Percentiles rank a stretch among this genome's conserved stretches.
Conservation (phyloP, 1,140 invertebrate species). For the Conus ventricosus region DNA sequence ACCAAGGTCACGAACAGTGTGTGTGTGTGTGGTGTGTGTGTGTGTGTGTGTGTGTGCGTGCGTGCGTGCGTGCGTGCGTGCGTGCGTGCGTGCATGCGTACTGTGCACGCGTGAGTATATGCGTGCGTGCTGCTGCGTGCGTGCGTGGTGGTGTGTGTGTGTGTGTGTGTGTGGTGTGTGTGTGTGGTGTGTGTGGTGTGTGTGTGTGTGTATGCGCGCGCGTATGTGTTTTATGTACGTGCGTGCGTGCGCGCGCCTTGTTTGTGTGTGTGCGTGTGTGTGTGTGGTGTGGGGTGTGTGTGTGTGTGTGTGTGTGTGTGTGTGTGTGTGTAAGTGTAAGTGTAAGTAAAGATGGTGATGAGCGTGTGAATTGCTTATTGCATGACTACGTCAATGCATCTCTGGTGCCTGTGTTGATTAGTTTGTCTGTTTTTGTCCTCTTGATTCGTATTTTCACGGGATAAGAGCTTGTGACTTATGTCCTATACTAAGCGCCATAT, state of each 20-base stretch:
- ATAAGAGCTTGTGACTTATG: too few species aligned
- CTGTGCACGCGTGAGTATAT: too few species aligned
- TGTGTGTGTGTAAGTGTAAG: not conserved
- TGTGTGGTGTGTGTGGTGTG: not conserved
- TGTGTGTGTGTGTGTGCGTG: not conserved
- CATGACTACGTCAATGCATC: too few species aligned
- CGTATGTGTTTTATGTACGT: not conserved
- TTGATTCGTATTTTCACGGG: too few species aligned
- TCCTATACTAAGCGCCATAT: too few species aligned
- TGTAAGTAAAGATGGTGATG: not conserved
- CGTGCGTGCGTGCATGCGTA: too few species aligned
- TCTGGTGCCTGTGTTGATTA: too few species aligned
- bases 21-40: too few species aligned
- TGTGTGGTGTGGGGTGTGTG: not conserved
- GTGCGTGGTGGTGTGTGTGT: not conserved
- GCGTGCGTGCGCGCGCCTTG: not conserved
- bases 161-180: not conserved
- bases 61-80: not conserved
- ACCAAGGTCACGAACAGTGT: too few species aligned
- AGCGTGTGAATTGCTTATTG: not conserved
- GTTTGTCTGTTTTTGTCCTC: too few species aligned
- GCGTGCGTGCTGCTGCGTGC: too few species aligned
- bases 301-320: slow-evolving; percentile 11
- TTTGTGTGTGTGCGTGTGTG: not conserved
- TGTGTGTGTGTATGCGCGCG: not conserved